Evolutionary conservation across 2,113 vertebrate genomes (phyloP).

Genomic region (Lichenostomus cassidix): DNA sequence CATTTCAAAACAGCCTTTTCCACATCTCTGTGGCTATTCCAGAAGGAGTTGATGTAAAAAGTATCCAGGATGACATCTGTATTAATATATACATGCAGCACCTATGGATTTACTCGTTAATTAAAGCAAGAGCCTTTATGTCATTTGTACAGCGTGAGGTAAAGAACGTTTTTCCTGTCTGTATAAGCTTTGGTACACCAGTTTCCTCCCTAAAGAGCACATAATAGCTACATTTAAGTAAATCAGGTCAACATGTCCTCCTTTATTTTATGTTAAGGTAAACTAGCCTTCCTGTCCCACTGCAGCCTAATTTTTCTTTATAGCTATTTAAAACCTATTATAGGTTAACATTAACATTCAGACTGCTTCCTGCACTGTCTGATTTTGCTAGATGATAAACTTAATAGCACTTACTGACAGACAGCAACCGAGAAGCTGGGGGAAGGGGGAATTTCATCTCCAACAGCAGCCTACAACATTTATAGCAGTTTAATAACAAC

Average conservation of each 20-base stretch:
- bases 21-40: not conserved
- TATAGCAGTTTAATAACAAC: slow-evolving; percentile 18
- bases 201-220: slow-evolving; percentile 51
- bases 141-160: slow-evolving; percentile 23
- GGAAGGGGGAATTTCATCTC: not conserved
- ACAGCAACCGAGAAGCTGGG: not conserved
- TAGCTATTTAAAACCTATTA: slow-evolving; percentile 56
- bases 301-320: slow-evolving; percentile 37
- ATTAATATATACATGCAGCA: not conserved
- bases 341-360: slow-evolving; percentile 37
- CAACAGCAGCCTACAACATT: not conserved
- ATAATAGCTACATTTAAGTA: slow-evolving; percentile 56
- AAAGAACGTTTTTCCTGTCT: slow-evolving; percentile 43
- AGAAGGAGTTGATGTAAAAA: not conserved
- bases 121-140: slow-evolving; percentile 13
- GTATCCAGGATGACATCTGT: not conserved
- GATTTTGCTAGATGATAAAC: slow-evolving; percentile 62
- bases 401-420: slow-evolving; percentile 37
- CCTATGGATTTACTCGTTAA: slow-evolving; percentile 19
- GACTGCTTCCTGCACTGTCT: slow-evolving; percentile 40
- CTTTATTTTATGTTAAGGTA: slow-evolving; percentile 60
- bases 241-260: slow-evolving; percentile 45
- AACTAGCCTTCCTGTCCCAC: slow-evolving; percentile 56
- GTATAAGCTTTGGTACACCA: slow-evolving; percentile 22
- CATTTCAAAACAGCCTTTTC: not conserved